A percentile compares a stretch with the other conserved stretches of the same genome.
phyloP scores from a whole-genome alignment of 2,888 invertebrate genomes.

The Hydraecia micacea region DNA sequence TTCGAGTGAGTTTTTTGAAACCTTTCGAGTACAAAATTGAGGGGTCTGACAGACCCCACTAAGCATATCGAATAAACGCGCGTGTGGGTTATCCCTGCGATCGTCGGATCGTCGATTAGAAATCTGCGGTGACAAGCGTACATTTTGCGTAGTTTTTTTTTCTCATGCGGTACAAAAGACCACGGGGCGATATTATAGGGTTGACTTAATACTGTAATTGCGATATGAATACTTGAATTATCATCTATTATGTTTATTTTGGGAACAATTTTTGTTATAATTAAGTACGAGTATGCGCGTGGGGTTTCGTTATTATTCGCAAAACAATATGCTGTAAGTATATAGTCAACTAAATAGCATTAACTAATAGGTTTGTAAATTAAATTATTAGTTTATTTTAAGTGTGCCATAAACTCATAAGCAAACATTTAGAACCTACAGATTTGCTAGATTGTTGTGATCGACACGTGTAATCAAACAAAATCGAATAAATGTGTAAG shows the following conservation, averaged over 20 bases:
- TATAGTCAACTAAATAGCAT: not conserved
- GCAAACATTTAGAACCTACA: not conserved
- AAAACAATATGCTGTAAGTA: not conserved
- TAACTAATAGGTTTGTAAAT: not conserved
- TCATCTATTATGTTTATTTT: conserved; percentile 55
- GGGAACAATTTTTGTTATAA: conserved; percentile 17
- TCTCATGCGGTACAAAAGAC: conserved; percentile 69
- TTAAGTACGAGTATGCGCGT: too few relatives aligned
- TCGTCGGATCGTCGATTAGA: conserved; percentile 61
- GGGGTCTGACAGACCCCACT: conserved; percentile 69
- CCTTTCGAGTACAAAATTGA: conserved; percentile 39
- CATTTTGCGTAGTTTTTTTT: conserved; percentile 68
- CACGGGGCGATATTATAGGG: conserved; percentile 70
- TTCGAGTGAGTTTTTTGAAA: conserved; percentile 37
- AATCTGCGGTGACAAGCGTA: conserved; percentile 85
- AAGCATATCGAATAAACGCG: conserved; percentile 78
- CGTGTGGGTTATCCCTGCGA: conserved; percentile 69
- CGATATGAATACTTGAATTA: conserved; percentile 49
- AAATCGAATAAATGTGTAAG: not conserved
- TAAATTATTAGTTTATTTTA: not conserved
- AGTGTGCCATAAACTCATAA: too few relatives aligned
- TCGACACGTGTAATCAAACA: not conserved
- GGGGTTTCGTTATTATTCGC: not conserved
- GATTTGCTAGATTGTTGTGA: not conserved
- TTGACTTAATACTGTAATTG: conserved; percentile 73